A percentile compares a stretch with the other conserved stretches of the same genome.
These are phyloP conservation scores for Pseudomyrmex concolor DNA, from an alignment of 1,140 invertebrate genomes.

Conservation along the genomic window DNA sequence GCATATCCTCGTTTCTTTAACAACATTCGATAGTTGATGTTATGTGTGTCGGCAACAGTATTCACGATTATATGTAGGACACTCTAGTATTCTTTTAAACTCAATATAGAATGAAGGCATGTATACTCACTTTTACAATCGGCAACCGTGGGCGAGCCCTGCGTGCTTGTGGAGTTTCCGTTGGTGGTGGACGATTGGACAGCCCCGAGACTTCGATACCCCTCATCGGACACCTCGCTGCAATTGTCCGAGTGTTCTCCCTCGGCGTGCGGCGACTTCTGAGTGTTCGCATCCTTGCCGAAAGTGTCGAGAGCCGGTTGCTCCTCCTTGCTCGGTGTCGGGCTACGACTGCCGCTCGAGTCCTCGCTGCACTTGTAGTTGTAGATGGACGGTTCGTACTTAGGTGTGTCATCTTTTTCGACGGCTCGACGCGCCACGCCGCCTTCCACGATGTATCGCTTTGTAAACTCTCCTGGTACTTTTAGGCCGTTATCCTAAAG, in stretches of 20 bases:
- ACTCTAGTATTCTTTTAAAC: too few relatives aligned
- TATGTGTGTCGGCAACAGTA: too few relatives aligned
- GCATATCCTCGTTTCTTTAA: too few relatives aligned
- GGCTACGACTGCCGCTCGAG: conserved; percentile 78
- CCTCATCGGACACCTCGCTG: conserved; percentile 94
- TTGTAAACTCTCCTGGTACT: conserved; percentile 81
- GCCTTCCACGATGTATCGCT: conserved; percentile 81
- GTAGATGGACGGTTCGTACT: conserved; percentile 82
- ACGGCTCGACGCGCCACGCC: conserved; percentile 78
- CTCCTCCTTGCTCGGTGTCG: conserved; percentile 82
- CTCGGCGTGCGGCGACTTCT: conserved; percentile 79
- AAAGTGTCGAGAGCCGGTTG: conserved; percentile 70
- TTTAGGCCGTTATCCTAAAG: conserved; percentile 59
- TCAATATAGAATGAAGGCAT: background rate
- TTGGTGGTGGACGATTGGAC: conserved; percentile 85
- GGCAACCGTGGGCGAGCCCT: conserved; percentile 81
- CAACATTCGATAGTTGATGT: too few relatives aligned
- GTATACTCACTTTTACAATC: conserved; percentile 85
- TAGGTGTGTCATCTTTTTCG: conserved; percentile 80
- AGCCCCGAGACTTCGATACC: conserved; percentile 92
- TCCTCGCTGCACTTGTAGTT: conserved; percentile 81
- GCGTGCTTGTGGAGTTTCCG: conserved; percentile 78
- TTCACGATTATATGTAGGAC: too few relatives aligned
- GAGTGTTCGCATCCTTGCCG: conserved; percentile 73
- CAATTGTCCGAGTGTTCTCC: conserved; percentile 91